A percentile compares a stretch with the other conserved stretches of the same genome.
These are phyloP conservation scores for Isichthys henryi DNA, from an alignment of 2,113 vertebrate species.

Conservation along the genomic window DNA sequence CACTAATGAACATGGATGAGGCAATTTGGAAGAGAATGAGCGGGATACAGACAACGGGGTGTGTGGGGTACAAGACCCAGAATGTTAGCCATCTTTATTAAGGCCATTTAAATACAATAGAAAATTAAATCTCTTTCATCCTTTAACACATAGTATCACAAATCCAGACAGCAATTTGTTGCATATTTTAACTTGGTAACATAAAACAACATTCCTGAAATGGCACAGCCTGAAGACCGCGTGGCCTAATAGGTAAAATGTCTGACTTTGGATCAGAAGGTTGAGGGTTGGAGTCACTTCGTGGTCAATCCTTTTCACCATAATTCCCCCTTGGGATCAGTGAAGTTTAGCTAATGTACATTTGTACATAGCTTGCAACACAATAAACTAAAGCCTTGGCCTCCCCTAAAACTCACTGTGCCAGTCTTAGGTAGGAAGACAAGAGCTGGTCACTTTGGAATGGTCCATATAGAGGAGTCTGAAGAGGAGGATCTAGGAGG, in stretches of 20 bases:
- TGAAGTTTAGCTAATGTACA: background rate
- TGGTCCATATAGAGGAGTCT: background rate
- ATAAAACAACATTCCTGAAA: conserved; percentile 41
- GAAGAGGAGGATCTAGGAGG: background rate
- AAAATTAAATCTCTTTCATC: background rate
- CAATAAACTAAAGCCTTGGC: background rate
- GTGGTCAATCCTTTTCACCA: background rate
- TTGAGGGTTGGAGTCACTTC: background rate
- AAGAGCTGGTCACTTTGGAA: background rate
- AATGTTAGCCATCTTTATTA: background rate
- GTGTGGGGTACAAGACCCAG: background rate
- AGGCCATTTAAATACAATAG: background rate
- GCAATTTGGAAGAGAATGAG: background rate
- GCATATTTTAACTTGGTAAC: conserved; percentile 55
- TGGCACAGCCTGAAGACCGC: fast-evolving
- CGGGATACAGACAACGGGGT: background rate
- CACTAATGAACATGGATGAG: background rate
- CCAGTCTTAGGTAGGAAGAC: background rate
- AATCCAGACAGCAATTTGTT: conserved; percentile 35
- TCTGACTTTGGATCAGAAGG: background rate
- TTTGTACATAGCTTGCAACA: background rate
- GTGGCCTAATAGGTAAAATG: background rate
- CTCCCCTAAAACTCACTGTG: background rate
- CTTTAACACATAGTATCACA: background rate
- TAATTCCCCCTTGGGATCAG: background rate